phyloP scores from a whole-genome alignment of 2,888 invertebrate species.

The Eucera pruinosa region DNA sequence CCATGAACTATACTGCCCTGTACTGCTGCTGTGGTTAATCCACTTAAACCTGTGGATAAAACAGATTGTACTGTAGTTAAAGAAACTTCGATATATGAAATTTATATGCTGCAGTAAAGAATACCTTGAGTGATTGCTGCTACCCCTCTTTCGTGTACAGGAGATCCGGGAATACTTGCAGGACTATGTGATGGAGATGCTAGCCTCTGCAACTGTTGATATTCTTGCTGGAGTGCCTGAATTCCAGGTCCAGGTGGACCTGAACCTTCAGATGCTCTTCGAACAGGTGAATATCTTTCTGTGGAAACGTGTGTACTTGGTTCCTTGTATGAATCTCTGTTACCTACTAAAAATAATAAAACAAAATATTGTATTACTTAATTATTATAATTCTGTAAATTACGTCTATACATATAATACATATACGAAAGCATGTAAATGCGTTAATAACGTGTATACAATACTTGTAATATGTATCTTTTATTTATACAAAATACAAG shows the following conservation, averaged over 20 bases:
- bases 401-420: constrained; percentile 13
- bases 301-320: constrained; percentile 85
- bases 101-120: constrained; percentile 2
- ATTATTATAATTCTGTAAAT: constrained; percentile 12
- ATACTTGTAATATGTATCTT: constrained; percentile 20
- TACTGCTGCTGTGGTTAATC: constrained; percentile 88
- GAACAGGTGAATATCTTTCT: constrained; percentile 95
- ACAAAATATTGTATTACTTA: constrained; percentile 10
- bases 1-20: constrained; percentile 90
- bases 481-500: constrained; percentile 30
- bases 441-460: constrained; percentile 8
- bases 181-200: constrained; percentile 83
- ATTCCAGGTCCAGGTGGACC: constrained; percentile 86
- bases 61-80: neutral
- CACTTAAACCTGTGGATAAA: constrained; percentile 88
- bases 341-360: constrained; percentile 74
- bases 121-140: constrained; percentile 87
- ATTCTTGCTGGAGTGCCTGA: constrained; percentile 91
- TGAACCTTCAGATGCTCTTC: constrained; percentile 94
- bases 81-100: neutral
- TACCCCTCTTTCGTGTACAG: constrained; percentile 84
- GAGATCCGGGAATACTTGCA: constrained; percentile 83
- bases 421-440: constrained; percentile 14
- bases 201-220: constrained; percentile 90
- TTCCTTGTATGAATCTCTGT: constrained; percentile 87